These are phyloP conservation scores for Miltochrista miniata DNA, from an alignment of 2,888 invertebrate genomes.

Conservation along the genomic window DNA sequence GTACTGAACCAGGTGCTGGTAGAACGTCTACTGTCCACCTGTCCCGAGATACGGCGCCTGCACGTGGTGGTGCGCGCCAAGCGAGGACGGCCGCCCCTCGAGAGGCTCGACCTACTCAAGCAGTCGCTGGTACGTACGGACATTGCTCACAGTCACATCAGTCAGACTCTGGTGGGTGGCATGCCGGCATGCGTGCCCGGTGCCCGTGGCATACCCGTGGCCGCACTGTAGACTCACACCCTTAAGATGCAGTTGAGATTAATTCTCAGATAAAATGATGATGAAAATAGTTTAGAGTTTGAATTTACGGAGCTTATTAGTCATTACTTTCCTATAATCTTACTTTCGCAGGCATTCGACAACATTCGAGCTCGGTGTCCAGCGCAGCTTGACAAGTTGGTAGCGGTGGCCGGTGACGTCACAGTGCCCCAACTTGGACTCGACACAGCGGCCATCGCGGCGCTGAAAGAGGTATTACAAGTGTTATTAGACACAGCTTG, in stretches of 20 bases:
- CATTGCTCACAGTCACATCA: no score
- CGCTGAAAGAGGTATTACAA: constrained; percentile 61
- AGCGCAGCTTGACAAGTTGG: constrained; percentile 83
- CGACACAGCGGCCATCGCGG: constrained; percentile 68
- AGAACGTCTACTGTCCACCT: constrained; percentile 87
- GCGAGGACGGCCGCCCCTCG: constrained; percentile 75
- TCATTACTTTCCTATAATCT: background rate
- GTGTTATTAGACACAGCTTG: no score
- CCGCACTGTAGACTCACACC: background rate
- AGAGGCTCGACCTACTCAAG: constrained; percentile 78
- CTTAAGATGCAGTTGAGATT: background rate
- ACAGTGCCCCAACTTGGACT: constrained; percentile 84
- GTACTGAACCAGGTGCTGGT: constrained; percentile 82
- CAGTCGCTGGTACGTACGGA: constrained; percentile 76
- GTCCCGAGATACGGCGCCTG: constrained; percentile 84
- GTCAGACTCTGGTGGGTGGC: background rate
- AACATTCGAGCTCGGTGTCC: constrained; percentile 79
- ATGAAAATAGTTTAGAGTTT: background rate
- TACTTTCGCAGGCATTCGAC: constrained; percentile 81
- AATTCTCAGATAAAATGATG: background rate
- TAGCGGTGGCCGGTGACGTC: constrained; percentile 85
- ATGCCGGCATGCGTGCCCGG: background rate
- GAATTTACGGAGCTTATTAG: background rate
- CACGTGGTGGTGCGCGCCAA: constrained; percentile 85
- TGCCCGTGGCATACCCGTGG: background rate